Evolutionary conservation across 2,797 vertebrate genomes (phyloP), one percentile per base, ranked within the genome.

Genomic region (Falco cherrug): DNA sequence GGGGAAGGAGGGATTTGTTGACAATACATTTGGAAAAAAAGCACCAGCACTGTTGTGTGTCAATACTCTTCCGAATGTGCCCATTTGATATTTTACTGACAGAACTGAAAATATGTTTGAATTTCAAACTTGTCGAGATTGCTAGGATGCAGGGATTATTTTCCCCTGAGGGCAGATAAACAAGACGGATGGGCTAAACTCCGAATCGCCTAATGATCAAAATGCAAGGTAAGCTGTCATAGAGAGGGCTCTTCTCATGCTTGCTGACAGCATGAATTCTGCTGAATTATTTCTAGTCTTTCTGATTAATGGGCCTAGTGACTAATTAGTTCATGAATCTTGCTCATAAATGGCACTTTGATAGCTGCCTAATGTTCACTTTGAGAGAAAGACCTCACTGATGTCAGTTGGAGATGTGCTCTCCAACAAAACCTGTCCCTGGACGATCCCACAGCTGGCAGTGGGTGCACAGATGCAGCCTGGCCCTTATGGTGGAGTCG

Each of bases 151-250:
- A 97, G 87, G 87, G 88, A 96, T 95, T 97, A 96, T 96, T 95
- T 97, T 96, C 96, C 96, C 97, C 96, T 53, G 85, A 97, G 97
- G 97, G 87, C 94, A 97, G 94, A 97, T 97, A 97, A 97, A 97
- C 93, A 97, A 97, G 97, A 97, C 8, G 73, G 94, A 97, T 97
- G 85, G 93, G 63, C 94, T 97, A 95, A 97, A 96, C 93, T 95
- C 73, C 1, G 76, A 96, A 96, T 95, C 37, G 37, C 93, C 96
- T 97, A 97, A 97, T 97, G 96, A 97, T 97, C 96, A 98, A 96
- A 97, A 96, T 92, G 92, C 95, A 95, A 96, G 88, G 94, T 97
- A 96, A 95, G 93, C 91, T 96, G 94, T 97, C 95, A 96, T 53
- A 85, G 63, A 93, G 80, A 95, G 69, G 88, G 90, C 65, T 94